Conservation (phyloP, 2,888 invertebrate genomes). For the Lithodes maja region DNA sequence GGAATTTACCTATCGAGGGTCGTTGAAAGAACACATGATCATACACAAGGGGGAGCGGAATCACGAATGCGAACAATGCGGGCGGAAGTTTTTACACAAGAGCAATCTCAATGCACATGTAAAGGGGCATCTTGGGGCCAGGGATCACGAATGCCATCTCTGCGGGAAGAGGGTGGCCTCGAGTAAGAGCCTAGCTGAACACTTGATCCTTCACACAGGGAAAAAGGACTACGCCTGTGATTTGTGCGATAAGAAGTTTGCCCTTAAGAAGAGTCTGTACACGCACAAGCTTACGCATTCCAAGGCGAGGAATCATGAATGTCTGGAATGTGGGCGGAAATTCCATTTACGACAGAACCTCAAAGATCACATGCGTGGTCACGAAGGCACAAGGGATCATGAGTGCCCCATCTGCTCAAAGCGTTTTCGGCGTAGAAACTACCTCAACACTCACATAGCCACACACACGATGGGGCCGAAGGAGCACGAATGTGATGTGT, state of each 20-base stretch:
- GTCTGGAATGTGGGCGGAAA: neutral
- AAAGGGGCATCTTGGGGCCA: neutral
- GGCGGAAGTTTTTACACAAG: neutral
- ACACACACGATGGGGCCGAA: neutral
- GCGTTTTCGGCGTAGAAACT: neutral
- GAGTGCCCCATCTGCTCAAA: neutral
- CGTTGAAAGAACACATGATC: neutral
- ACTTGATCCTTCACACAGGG: neutral
- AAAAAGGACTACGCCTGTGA: neutral
- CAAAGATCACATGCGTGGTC: neutral
- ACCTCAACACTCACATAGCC: neutral
- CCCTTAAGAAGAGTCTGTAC: neutral
- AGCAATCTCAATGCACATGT: neutral
- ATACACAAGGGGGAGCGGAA: neutral
- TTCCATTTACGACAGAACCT: neutral
- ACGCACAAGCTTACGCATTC: neutral
- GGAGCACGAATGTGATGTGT: neutral
- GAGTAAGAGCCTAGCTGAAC: slow-evolving; percentile 1
- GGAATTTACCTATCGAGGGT: neutral
- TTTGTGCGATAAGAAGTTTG: neutral
- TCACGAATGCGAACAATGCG: neutral
- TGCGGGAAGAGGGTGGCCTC: neutral
- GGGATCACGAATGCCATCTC: neutral
- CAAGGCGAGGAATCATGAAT: neutral
- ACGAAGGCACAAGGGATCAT: neutral